Base-by-base conservation (phyloP, 2,797 vertebrate species). In the Sebastes cheni region DNA sequence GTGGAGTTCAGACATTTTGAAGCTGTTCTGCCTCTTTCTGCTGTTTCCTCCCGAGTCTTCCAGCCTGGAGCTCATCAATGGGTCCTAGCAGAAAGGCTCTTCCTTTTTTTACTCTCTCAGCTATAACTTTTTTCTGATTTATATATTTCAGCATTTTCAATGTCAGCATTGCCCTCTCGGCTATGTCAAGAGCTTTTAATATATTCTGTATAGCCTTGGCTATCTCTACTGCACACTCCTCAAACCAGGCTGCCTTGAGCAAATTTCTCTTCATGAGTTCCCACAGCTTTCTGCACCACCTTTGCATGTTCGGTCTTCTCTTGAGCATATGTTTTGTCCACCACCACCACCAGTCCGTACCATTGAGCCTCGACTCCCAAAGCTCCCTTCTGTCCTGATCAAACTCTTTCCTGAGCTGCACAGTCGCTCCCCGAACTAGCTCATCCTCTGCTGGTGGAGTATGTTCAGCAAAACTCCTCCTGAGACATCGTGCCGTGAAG, bases 391-490 rank as follows among this genome's bases (percentile, higher is more conserved):
- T 18, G 54, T 82, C 75, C 73, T 39, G 39, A 80, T 86, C 72
- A 83, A 72, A 80, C 64, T 75, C 72, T 39, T 77, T 59, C 56
- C 82, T 16, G 56, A 83, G 77, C 77, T 67, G 39, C 70, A 55
- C 76, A 72, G 32, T 75, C 79, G 9, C 67, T 78, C 60, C 39
- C 69, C 79, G 59, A 77, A 80, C 76, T 79, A 12, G 62, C 82
- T 75, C 66, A n/a, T 67, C 67, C 46, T 76, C 62, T 75, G 72
- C 72, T 73, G 67, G 67, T 66, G 70, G 29, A 78, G 79, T 50
- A 34, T 42, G 75, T 77, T 86, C 64, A 79, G 84, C 76, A 60
- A 72, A 83, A 39, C 64, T 88, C 88, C 88, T 86, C 86, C 79
- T 72, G 86, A 86, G 88, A 89, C 87, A 58, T 25, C 23, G 70